Conservation (phyloP, 2,888 invertebrate species). For the Bruchidius siliquastri region DNA sequence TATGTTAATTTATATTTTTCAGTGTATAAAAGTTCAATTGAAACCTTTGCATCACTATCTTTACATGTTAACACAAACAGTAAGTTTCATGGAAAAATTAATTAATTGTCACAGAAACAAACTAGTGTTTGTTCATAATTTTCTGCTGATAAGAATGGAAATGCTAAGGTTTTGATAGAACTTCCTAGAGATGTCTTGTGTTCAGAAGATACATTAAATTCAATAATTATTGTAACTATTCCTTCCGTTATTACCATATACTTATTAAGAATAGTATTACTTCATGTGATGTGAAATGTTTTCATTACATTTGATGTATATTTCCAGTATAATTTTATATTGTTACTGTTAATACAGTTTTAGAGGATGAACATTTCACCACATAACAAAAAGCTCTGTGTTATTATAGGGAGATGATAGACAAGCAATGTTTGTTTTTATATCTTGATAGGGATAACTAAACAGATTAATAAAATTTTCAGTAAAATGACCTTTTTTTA, state of each 20-base stretch:
- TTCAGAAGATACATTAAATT: neutral
- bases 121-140: too few species aligned
- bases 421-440: conserved; percentile 58
- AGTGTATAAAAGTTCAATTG: neutral
- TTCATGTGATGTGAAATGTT: conserved; percentile 4
- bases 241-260: neutral
- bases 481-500: conserved; percentile 38
- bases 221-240: neutral
- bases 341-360: neutral
- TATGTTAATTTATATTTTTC: neutral
- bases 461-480: conserved; percentile 51
- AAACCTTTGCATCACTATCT: neutral
- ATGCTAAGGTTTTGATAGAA: neutral
- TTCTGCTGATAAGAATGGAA: too few species aligned
- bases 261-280: neutral
- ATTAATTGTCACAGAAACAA: too few species aligned
- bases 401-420: conserved; percentile 51
- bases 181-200: neutral
- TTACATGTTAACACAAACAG: too few species aligned
- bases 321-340: neutral
- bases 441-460: conserved; percentile 58
- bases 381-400: conserved; percentile 52
- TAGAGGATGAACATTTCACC: conserved; percentile 34
- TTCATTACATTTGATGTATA: neutral
- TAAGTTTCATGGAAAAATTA: too few species aligned